Evolutionary conservation across 2,888 invertebrate genomes (phyloP).

Genomic region (Seira musarum): DNA sequence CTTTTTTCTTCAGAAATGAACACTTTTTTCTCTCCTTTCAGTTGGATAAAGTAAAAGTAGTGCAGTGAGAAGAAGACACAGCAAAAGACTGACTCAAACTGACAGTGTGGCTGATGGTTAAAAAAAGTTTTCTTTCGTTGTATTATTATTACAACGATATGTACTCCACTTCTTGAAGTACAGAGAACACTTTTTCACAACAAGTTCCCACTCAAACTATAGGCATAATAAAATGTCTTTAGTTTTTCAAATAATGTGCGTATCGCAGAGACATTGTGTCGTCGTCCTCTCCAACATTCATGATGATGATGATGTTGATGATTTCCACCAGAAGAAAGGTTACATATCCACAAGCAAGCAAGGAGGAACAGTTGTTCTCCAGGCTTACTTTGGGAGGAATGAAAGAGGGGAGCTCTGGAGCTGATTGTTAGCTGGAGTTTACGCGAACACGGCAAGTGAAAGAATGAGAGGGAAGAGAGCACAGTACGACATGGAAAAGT

Average conservation of each 20-base stretch:
- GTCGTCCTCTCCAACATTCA: conserved; percentile 26
- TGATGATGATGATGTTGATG: conserved; percentile 36
- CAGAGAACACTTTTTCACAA: conserved; percentile 29
- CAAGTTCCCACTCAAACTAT: conserved; percentile 30
- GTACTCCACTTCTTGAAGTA: no score
- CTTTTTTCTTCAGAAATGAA: conserved; percentile 9
- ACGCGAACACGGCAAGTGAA: neutral
- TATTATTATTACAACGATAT: conserved; percentile 1
- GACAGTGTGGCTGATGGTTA: conserved; percentile 23
- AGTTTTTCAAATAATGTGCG: conserved; percentile 42
- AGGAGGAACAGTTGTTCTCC: conserved; percentile 24
- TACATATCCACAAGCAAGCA: neutral
- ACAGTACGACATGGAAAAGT: conserved; percentile 43
- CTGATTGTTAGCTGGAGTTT: no score
- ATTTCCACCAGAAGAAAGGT: conserved; percentile 22
- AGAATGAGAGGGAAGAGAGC: conserved; percentile 1
- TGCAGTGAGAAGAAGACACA: neutral
- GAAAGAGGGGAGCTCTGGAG: conserved; percentile 22
- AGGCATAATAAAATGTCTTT: conserved; percentile 9
- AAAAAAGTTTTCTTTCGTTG: neutral
- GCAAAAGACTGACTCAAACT: neutral
- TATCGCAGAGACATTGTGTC: conserved; percentile 49
- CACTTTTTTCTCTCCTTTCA: conserved; percentile 6
- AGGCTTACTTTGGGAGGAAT: conserved; percentile 2
- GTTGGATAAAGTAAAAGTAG: neutral